phyloP scores from a whole-genome alignment of 2,888 invertebrate species.

The Euphydryas editha region DNA sequence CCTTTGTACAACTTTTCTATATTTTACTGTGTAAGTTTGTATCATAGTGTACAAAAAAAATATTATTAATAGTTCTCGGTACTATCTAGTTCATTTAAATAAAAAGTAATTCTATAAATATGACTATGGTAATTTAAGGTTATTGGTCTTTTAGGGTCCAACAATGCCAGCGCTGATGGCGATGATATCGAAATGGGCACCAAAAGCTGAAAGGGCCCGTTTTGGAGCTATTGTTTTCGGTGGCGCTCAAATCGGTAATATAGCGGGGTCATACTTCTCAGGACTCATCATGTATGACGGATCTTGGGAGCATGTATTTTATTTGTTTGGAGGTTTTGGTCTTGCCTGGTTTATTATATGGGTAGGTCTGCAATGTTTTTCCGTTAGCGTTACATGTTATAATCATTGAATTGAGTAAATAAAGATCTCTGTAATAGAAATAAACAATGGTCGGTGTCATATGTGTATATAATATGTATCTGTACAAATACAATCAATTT shows the following conservation, averaged over 20 bases:
- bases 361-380: slow-evolving; percentile 51
- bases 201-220: slow-evolving; percentile 81
- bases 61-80: too few relatives aligned
- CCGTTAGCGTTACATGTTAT: too few relatives aligned
- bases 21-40: too few relatives aligned
- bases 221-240: slow-evolving; percentile 85
- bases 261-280: slow-evolving; percentile 79
- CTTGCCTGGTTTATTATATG: slow-evolving; percentile 80
- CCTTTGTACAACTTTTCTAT: too few relatives aligned
- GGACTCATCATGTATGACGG: slow-evolving; percentile 79
- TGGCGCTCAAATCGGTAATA: slow-evolving; percentile 83
- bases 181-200: slow-evolving; percentile 85
- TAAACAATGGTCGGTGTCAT: too few relatives aligned
- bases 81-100: too few relatives aligned
- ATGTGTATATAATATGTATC: too few relatives aligned
- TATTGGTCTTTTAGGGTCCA: slow-evolving; percentile 71
- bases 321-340: slow-evolving; percentile 81
- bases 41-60: too few relatives aligned
- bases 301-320: slow-evolving; percentile 84
- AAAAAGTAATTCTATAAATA: background rate
- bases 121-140: slow-evolving; percentile 2
- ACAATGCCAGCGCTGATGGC: slow-evolving; percentile 86
- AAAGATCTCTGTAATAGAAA: too few relatives aligned
- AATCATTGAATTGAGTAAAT: too few relatives aligned
- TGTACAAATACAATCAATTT: too few relatives aligned